A percentile compares a stretch with the other conserved stretches of the same genome.
Evolutionary conservation across 2,113 vertebrate genomes (phyloP).

Genomic region (Spea bombifrons): DNA sequence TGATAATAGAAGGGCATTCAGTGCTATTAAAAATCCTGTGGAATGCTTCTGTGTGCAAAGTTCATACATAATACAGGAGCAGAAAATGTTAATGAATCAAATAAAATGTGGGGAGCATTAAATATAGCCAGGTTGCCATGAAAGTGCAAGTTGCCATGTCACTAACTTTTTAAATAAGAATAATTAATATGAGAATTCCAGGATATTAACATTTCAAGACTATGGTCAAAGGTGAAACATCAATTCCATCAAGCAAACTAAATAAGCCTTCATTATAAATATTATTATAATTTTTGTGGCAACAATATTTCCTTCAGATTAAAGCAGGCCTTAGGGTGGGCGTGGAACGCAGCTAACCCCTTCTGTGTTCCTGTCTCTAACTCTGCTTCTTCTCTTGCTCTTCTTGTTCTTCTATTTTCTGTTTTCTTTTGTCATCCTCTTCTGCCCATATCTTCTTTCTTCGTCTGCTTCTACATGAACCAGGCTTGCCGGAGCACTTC

Average conservation of each 20-base stretch:
- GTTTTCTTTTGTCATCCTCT: no score
- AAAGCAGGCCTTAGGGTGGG: no score
- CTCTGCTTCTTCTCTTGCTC: no score
- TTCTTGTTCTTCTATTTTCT: no score
- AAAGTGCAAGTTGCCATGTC: conserved; percentile 15
- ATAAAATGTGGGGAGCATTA: conserved; percentile 37
- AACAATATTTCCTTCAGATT: neutral
- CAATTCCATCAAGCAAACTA: no score
- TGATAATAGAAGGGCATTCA: conserved; percentile 36
- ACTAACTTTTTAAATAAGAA: conserved; percentile 16
- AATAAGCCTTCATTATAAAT: no score
- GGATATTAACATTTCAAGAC: neutral
- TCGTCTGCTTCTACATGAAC: no score
- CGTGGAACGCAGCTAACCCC: no score
- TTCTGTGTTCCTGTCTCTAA: no score
- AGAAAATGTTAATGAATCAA: conserved; percentile 42
- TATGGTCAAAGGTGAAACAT: conserved; percentile 9
- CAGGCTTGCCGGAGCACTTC: no score
- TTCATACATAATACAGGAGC: conserved; percentile 43
- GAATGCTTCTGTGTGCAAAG: conserved; percentile 36
- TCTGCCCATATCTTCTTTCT: no score
- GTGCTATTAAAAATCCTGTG: conserved; percentile 29
- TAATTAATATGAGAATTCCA: conserved; percentile 11
- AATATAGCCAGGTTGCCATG: conserved; percentile 32
- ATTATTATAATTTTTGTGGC: no score